Conservation (phyloP, 2,797 vertebrate genomes). For the Paguma larvata region DNA sequence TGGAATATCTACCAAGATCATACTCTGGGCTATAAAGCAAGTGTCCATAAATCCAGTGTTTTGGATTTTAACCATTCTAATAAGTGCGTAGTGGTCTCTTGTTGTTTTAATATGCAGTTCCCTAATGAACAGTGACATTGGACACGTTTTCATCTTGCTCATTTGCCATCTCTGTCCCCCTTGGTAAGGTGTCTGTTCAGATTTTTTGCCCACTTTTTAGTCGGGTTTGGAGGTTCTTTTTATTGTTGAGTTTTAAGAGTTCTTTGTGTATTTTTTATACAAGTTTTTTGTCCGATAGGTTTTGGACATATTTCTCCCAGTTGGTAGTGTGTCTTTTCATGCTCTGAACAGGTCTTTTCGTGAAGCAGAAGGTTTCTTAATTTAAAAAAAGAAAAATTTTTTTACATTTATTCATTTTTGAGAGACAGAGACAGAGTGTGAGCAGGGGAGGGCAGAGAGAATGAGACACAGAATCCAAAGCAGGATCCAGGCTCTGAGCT, state of each 20-base stretch:
- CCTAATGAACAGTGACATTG: not conserved
- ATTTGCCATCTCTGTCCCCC: not conserved
- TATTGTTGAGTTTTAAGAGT: constrained; percentile 14
- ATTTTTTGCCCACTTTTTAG: not conserved
- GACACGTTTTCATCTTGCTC: not conserved
- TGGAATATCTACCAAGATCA: not conserved
- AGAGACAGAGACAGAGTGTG: no score
- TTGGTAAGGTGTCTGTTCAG: not conserved
- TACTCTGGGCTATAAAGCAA: not conserved
- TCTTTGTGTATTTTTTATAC: constrained; percentile 30
- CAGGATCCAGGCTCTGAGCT: no score
- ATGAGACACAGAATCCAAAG: no score
- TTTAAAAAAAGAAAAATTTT: no score
- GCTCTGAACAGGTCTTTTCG: not conserved
- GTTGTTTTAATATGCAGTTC: not conserved
- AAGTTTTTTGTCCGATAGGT: not conserved
- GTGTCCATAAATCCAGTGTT: not conserved
- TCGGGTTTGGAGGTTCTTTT: not conserved
- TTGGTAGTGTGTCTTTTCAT: not conserved
- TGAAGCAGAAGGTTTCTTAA: not conserved
- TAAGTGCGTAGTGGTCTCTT: not conserved
- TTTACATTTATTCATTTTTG: no score
- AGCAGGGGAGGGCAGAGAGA: no score
- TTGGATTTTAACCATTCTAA: not conserved
- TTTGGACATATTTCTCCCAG: not conserved